Evolutionary conservation across 2,888 invertebrate genomes (phyloP).

Genomic region (Rapana venosa): DNA sequence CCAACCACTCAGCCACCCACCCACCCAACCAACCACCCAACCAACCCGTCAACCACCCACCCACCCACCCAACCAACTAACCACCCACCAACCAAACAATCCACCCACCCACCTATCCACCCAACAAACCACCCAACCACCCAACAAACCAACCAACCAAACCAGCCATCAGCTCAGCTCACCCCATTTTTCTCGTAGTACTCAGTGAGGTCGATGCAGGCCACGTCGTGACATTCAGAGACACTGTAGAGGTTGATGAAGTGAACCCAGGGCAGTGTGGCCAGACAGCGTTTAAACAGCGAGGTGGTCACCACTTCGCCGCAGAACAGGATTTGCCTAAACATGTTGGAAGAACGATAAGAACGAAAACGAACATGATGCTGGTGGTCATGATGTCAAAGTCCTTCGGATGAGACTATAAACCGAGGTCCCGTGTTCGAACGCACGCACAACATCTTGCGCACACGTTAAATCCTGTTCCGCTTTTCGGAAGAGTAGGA

Average conservation of each 20-base stretch:
- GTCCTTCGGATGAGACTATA: too few relatives aligned
- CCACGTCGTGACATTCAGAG: constrained; percentile 78
- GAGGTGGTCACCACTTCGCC: constrained; percentile 79
- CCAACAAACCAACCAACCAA: background rate
- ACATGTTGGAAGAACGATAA: too few relatives aligned
- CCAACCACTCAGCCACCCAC: background rate
- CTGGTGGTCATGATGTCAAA: too few relatives aligned
- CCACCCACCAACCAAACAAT: background rate
- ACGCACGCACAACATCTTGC: too few relatives aligned
- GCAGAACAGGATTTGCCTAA: constrained; percentile 68
- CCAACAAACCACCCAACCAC: background rate
- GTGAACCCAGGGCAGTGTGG: constrained; percentile 72
- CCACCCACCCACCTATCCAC: background rate
- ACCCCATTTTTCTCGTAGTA: constrained; percentile 72
- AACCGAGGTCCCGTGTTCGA: too few relatives aligned
- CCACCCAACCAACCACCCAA: too few relatives aligned
- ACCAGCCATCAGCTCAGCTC: background rate
- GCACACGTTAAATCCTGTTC: too few relatives aligned
- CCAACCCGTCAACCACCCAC: background rate
- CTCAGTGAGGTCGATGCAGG: constrained; percentile 73
- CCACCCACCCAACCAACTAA: background rate
- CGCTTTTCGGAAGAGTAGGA: too few relatives aligned
- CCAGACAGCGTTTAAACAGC: constrained; percentile 73
- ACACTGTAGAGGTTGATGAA: constrained; percentile 78
- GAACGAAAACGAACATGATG: too few relatives aligned